Base-by-base conservation (phyloP, 2,888 invertebrate genomes). In the Aquatica leii region DNA sequence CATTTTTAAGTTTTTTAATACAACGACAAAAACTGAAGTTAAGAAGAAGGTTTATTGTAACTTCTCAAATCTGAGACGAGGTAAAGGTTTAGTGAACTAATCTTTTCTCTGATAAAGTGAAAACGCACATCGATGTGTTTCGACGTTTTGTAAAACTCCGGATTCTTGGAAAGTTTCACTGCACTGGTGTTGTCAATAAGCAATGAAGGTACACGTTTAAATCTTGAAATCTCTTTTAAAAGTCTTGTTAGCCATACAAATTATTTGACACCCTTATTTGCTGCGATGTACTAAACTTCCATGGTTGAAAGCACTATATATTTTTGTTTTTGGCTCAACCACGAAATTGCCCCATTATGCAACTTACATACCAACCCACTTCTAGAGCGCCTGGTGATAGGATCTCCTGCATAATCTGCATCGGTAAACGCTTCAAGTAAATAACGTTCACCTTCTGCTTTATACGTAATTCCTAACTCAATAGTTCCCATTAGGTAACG, bases 161-260 rank as follows among this genome's bases (percentile, higher is more conserved):
- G n/a, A n/a, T n/a, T n/a, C n/a, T n/a, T n/a, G n/a, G n/a, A n/a
- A n/a, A n/a, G n/a, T n/a, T n/a, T n/a, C n/a, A n/a, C n/a, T n/a
- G n/a, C n/a, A n/a, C n/a, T n/a, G n/a, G n/a, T n/a, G n/a, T n/a
- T n/a, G n/a, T n/a, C n/a, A n/a, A n/a, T n/a, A n/a, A n/a, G n/a
- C n/a, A n/a, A n/a, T n/a, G n/a, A n/a, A n/a, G n/a, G n/a, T n/a
- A n/a, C n/a, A n/a, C n/a, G n/a, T n/a, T n/a, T n/a, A n/a, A n/a
- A n/a, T n/a, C n/a, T n/a, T n/a, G n/a, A n/a, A n/a, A n/a, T n/a
- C 11, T 37, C 34, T 17, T 6, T 1, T 6, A 73, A 55, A 1
- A 73, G 35, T 15, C 68, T 51, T 5, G 48, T 60, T 11, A 75
- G 56, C 75, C 76, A 77, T 3, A 75, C 62, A 5, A 69, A 9